Base-by-base conservation (phyloP, 2,113 vertebrate genomes). In the Scomber colias region DNA sequence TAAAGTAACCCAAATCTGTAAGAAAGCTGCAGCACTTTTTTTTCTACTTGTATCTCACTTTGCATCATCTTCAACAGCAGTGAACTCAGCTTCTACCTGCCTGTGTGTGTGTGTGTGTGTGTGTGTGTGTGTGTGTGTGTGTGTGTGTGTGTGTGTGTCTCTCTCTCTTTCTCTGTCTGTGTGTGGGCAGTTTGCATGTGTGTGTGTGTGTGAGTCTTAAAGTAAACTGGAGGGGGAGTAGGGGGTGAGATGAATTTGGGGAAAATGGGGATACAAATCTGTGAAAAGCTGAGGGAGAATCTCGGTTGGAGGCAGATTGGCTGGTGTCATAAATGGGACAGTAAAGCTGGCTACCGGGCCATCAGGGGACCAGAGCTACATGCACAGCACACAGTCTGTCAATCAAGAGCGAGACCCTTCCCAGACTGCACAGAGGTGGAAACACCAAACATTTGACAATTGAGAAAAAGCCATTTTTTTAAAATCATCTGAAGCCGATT, bases 271-370 rank as follows among this genome's bases (percentile, higher is more conserved):
- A 89, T 90, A 93, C 84, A 90, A 92, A 93, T 93, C 90, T 93
- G 94, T 94, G 92, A 94, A 94, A 94, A 92, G 91, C 93, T 87
- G 85, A 90, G 89, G 84, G 91, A 93, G 87, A 57, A 17, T 81
- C 94, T 90, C 94, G 79, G 95, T 87, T 94, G 94, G 94, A 95
- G 92, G 90, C 91, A 92, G 94, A 95, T 95, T 95, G 94, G 91
- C 90, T 94, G 30, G 81, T 92, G 94, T 93, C 92, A 91, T 87
- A 90, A 93, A 93, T 81, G 89, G 92, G 90, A 92, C 85, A 79
- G 92, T 86, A 79, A 89, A 90, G 92, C 89, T 84, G 90, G 86
- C 83, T 78, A 83, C 53, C 76, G 91, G 93, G 83, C 89, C 88
- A 79, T 90, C 87, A 70, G 91, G 90, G 91, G 89, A 92, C 84